These are phyloP conservation scores for Gymnodraco acuticeps DNA, from an alignment of 2,797 vertebrate genomes.

Conservation along the genomic window DNA sequence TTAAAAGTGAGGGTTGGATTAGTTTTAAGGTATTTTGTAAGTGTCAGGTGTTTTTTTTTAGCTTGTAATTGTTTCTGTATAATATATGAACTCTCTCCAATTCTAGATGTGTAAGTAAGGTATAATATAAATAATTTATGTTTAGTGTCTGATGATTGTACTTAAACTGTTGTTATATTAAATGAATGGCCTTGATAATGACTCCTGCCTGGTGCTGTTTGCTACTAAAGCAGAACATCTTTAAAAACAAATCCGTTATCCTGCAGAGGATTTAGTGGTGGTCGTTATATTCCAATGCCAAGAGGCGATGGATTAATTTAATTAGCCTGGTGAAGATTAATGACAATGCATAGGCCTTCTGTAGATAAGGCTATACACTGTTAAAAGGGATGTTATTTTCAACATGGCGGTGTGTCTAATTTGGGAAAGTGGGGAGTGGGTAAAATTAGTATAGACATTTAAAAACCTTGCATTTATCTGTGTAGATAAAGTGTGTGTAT, in stretches of 20 bases:
- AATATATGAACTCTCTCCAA: too few species aligned
- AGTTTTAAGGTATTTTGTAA: too few species aligned
- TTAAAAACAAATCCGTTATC: slow-evolving; percentile 75
- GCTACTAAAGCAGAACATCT: slow-evolving; percentile 58
- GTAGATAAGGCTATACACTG: slow-evolving; percentile 66
- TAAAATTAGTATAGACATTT: slow-evolving; percentile 27
- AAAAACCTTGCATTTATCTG: slow-evolving; percentile 11
- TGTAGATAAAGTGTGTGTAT: background rate
- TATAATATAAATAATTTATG: too few species aligned
- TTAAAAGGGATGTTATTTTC: slow-evolving; percentile 50
- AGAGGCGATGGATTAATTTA: slow-evolving; percentile 81
- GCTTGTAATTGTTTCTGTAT: background rate
- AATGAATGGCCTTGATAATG: slow-evolving; percentile 54
- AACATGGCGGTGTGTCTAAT: slow-evolving; percentile 38
- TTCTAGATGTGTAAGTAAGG: too few species aligned
- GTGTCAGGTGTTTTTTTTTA: slow-evolving; percentile 58
- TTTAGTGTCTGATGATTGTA: too few species aligned
- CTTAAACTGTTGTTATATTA: slow-evolving; percentile 5
- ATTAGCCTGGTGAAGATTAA: slow-evolving; percentile 83
- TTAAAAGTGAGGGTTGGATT: too few species aligned
- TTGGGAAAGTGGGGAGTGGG: slow-evolving; percentile 42
- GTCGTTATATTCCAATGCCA: slow-evolving; percentile 69
- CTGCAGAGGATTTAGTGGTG: slow-evolving; percentile 71
- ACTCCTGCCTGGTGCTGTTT: slow-evolving; percentile 50
- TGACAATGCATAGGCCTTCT: slow-evolving; percentile 67